Evolutionary conservation across 2,113 vertebrate species (phyloP), one percentile per base, ranked within the genome.

Genomic region (Entelurus aequoreus): DNA sequence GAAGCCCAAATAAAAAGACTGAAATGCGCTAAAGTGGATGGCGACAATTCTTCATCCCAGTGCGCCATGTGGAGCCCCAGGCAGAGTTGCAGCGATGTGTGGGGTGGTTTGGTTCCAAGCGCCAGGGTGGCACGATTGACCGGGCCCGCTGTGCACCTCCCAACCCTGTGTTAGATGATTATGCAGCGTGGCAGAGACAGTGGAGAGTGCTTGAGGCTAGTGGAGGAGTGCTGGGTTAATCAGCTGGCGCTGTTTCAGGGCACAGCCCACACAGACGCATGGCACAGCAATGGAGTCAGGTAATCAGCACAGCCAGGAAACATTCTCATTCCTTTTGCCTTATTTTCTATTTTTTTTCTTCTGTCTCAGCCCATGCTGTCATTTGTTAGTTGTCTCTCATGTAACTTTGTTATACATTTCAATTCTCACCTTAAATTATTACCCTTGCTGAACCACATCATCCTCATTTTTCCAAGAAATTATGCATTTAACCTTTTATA

Each of bases 221-320:
- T 81, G 84, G 90, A 93, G 88, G 77, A 81, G 84, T 84, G 90
- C 78, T 85, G 90, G 90, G 92, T 84, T 92, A 91, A 93, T 93
- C 91, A 92, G 88, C 90, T 94, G 93, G 92, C 93, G 82, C 80
- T 68, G 90, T 90, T 85, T 94, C 93, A 93, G 90, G 89, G 90
- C 88, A 90, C 90, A 93, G 88, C 92, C 92, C 90, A 92, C 91
- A 93, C 92, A 93, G 93, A 92, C 91, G 85, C 90, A 93, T 79
- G 85, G 82, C 88, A 92, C 92, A 91, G 92, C 88, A 90, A 88
- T 88, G 77, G 84, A 92, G 92, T 90, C 88, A 90, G 90, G 89
- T 92, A 92, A 93, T 94, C 91, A 93, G 86, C 81, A 89, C 42
- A 9, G 10, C 42, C 87, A 89, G 85, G 90, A 88, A 90, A 86